Evolutionary conservation across 2,888 invertebrate species (phyloP).

Genomic region (Hanleya hanleyi): DNA sequence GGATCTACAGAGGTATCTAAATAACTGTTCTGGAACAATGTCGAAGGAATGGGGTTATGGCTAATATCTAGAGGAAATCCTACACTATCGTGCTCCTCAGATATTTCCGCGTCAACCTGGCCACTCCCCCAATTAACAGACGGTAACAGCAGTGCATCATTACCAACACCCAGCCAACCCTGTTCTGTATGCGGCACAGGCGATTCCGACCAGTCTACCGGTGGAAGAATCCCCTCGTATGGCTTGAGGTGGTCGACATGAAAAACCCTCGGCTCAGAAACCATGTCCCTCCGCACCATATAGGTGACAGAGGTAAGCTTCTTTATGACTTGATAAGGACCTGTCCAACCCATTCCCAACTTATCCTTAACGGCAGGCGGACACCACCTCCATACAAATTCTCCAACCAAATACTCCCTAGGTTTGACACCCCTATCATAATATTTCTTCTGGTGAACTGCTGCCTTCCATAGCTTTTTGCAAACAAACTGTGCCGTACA

Average conservation of each 20-base stretch:
- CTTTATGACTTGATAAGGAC: slow-evolving; percentile 20
- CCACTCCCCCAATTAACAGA: too few relatives aligned
- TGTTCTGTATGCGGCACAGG: too few relatives aligned
- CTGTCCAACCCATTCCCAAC: slow-evolving; percentile 26
- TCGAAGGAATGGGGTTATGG: too few relatives aligned
- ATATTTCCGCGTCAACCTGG: too few relatives aligned
- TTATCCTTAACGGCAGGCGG: slow-evolving; percentile 18
- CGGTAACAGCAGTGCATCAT: too few relatives aligned
- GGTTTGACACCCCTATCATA: slow-evolving; percentile 17
- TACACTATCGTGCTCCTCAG: too few relatives aligned
- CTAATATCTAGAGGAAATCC: too few relatives aligned
- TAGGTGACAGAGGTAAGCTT: slow-evolving; percentile 19
- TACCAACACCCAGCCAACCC: too few relatives aligned
- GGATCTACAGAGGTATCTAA: too few relatives aligned
- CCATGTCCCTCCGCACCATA: neutral
- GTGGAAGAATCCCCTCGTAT: too few relatives aligned
- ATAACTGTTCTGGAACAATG: too few relatives aligned
- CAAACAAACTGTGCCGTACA: neutral
- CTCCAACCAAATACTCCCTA: slow-evolving; percentile 9
- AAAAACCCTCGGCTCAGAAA: neutral
- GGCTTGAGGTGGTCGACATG: slow-evolving; percentile 29
- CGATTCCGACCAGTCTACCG: too few relatives aligned
- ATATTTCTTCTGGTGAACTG: slow-evolving; percentile 17
- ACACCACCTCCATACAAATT: slow-evolving; percentile 29
- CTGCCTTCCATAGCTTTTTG: slow-evolving; percentile 7